Conservation (phyloP, 2,113 vertebrate species). For the Phasianus colchicus region DNA sequence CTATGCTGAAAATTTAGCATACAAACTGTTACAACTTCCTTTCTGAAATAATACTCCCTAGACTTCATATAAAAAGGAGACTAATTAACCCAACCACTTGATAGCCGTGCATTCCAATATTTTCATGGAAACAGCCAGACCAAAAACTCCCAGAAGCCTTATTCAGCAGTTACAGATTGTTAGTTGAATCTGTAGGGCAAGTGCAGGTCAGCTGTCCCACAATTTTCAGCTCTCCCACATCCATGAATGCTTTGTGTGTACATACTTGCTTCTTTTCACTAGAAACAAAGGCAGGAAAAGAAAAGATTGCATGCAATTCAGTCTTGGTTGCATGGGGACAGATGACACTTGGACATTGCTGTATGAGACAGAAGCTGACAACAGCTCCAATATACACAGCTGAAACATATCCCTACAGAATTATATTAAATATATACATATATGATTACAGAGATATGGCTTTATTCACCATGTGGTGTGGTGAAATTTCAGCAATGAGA, state of each 20-base stretch:
- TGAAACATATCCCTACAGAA: background rate
- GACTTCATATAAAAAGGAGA: background rate
- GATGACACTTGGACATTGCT: background rate
- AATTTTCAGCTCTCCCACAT: rapidly evolving
- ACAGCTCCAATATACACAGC: background rate
- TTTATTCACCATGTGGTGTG: background rate
- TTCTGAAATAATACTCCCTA: background rate
- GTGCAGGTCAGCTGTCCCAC: background rate
- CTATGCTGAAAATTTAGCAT: background rate
- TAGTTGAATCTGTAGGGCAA: background rate
- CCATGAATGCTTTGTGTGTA: background rate
- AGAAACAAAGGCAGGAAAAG: background rate
- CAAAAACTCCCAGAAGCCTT: background rate
- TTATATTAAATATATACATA: background rate
- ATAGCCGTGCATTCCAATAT: background rate
- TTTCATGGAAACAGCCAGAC: background rate
- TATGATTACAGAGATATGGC: background rate
- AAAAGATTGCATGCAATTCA: background rate
- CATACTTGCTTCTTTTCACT: background rate
- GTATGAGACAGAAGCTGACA: background rate
- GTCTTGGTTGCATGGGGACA: background rate
- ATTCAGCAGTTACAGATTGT: background rate
- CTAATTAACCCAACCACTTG: background rate
- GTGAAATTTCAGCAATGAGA: background rate
- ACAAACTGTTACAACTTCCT: rapidly evolving